Percentiles rank a stretch among this genome's conserved stretches.
These are phyloP conservation scores for Dasysyrphus albostriatus DNA, from an alignment of 2,888 invertebrate genomes.

Conservation along the genomic window DNA sequence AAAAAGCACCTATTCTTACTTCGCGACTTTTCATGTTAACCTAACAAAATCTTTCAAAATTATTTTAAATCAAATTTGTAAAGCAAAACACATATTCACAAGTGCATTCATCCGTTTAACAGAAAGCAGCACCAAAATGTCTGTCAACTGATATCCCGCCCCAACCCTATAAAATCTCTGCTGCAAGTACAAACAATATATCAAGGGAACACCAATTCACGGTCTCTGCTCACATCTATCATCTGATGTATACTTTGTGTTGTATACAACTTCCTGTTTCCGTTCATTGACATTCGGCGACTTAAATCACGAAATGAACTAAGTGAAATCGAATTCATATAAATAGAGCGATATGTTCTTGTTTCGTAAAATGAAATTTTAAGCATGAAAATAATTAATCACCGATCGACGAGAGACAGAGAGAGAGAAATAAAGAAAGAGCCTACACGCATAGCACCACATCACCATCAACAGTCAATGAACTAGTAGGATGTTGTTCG, in stretches of 20 bases:
- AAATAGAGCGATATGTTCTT: constrained; percentile 22
- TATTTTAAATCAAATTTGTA: no score
- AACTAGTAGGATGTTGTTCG: constrained; percentile 48
- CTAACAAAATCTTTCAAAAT: no score
- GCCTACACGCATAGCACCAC: constrained; percentile 38
- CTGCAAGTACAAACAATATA: not conserved
- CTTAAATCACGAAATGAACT: constrained; percentile 33
- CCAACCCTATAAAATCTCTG: not conserved
- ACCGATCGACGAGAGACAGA: constrained; percentile 14
- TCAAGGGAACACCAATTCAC: constrained; percentile 44
- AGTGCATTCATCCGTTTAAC: no score
- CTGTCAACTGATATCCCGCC: no score
- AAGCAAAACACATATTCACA: no score
- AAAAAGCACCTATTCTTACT: no score
- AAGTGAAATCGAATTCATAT: constrained; percentile 41
- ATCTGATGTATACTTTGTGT: constrained; percentile 16
- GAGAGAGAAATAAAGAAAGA: constrained; percentile 4
- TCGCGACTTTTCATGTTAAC: no score
- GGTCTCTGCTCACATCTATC: constrained; percentile 62
- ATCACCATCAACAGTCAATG: constrained; percentile 40
- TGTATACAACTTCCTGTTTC: constrained; percentile 66
- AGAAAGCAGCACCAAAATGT: no score
- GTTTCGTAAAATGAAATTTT: constrained; percentile 52
- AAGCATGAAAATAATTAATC: constrained; percentile 44
- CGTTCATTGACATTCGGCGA: constrained; percentile 59